Base-by-base conservation (phyloP, 2,888 invertebrate genomes). In the Tipula lateralis region DNA sequence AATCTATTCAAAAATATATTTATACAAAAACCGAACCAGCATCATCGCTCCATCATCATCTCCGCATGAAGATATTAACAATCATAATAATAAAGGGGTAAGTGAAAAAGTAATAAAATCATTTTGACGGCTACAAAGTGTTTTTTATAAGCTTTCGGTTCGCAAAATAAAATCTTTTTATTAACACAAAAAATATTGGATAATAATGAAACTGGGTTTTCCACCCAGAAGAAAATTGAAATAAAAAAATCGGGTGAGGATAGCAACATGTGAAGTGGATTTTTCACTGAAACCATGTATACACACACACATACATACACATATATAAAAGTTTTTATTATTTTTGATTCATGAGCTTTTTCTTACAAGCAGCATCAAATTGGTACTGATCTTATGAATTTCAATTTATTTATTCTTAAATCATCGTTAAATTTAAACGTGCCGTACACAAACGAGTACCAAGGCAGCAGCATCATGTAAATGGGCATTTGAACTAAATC, bases 81-180 rank as follows among this genome's bases (percentile, higher is more conserved):
- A 66, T 66, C 66, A 24, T 66, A 66, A 66, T 66, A 66, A 66
- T 66, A 66, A 66, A 66, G 66, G 66, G 66, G 66, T 24, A 66
- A 66, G 66, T 66, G 24, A 66, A 66, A 66, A 66, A 66, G 66
- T 66, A 66, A 66, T 66, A 66, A 66, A 66, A 66, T 66, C 66
- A 66, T 66, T 66, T 66, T 66, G 66, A 66, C 24, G 66, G 66
- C 24, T 66, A 66, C 66, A 66, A 66, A 66, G 66, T 66, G 66
- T 66, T 66, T 66, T n/a, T 66, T 66, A 66, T 66, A 66, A 66
- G 66, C 66, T 66, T 66, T 19, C 66, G 19, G 4, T n/a, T 44
- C 24, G 66, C 9, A 24, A 66, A 66, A 66, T 66, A 66, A 66
- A 66, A 66, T 19, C 66, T 66, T 66, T 44, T 66, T 66, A 66